A percentile compares a stretch with the other conserved stretches of the same genome.
These are phyloP conservation scores for Aegithalos caudatus DNA, from an alignment of 2,113 vertebrate genomes.

Conservation along the genomic window DNA sequence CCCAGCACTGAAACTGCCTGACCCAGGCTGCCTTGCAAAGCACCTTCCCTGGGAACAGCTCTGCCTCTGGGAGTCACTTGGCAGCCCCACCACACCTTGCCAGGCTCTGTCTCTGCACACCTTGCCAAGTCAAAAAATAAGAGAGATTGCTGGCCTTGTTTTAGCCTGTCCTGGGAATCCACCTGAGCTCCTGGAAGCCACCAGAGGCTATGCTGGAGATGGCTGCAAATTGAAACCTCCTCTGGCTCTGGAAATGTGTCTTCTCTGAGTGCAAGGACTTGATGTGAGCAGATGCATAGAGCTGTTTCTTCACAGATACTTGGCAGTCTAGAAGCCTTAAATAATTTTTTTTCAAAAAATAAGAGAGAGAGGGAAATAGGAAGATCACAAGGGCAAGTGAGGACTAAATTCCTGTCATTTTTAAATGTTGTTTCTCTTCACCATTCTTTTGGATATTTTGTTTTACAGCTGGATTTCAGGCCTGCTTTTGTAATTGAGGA, in stretches of 20 bases:
- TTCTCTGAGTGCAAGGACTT: background rate
- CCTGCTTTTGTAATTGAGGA: background rate
- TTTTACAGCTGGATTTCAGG: background rate
- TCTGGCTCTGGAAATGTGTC: background rate
- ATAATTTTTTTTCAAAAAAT: background rate
- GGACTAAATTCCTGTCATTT: background rate
- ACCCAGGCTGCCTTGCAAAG: background rate
- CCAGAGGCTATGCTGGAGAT: background rate
- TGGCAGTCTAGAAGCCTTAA: background rate
- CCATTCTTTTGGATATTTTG: background rate
- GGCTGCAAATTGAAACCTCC: background rate
- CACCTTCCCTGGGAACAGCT: background rate
- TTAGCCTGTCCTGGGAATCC: background rate
- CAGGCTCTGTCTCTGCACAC: background rate
- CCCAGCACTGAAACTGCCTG: background rate
- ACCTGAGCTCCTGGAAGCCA: background rate
- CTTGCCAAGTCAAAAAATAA: too few relatives aligned
- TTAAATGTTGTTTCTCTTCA: background rate
- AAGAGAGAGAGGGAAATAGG: background rate
- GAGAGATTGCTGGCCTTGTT: background rate
- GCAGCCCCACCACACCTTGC: background rate
- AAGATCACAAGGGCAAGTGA: background rate
- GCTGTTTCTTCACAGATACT: background rate
- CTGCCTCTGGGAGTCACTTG: background rate
- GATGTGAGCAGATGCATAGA: background rate